Conservation (phyloP, 2,797 vertebrate species). For the Aldrovandia affinis region DNA sequence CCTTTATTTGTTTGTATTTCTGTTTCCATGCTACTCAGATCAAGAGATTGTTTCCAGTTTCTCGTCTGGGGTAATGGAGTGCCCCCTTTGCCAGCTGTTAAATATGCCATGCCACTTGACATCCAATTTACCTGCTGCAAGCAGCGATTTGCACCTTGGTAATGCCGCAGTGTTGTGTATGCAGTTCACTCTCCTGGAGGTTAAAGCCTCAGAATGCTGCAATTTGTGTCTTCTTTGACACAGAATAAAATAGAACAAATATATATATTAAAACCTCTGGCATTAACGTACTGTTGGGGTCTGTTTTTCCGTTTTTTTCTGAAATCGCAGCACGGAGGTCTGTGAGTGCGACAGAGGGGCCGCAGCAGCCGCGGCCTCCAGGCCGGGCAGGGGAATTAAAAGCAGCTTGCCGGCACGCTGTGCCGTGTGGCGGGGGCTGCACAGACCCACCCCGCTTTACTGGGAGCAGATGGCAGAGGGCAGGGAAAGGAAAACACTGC, state of each 20-base stretch:
- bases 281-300: background rate
- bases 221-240: conserved; percentile 1
- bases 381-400: conserved; percentile 52
- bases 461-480: conserved; percentile 67
- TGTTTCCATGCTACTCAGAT: conserved; percentile 18
- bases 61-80: conserved; percentile 11
- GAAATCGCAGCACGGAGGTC: background rate
- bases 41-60: conserved; percentile 19
- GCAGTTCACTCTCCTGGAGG: conserved; percentile 11
- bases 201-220: background rate
- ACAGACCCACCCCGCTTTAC: background rate
- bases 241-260: background rate
- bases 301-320: background rate
- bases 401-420: conserved; percentile 54
- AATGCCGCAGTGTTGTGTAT: background rate
- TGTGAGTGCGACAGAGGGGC: background rate
- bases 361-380: conserved; percentile 9
- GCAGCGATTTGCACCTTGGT: conserved; percentile 5
- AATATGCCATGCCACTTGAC: background rate
- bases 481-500: conserved; percentile 52
- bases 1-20: conserved; percentile 22
- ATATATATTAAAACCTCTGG: background rate
- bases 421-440: conserved; percentile 44
- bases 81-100: conserved; percentile 15
- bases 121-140: conserved; percentile 7